Base-by-base conservation (phyloP, 2,113 vertebrate species). In the Ariopsis seemanni region DNA sequence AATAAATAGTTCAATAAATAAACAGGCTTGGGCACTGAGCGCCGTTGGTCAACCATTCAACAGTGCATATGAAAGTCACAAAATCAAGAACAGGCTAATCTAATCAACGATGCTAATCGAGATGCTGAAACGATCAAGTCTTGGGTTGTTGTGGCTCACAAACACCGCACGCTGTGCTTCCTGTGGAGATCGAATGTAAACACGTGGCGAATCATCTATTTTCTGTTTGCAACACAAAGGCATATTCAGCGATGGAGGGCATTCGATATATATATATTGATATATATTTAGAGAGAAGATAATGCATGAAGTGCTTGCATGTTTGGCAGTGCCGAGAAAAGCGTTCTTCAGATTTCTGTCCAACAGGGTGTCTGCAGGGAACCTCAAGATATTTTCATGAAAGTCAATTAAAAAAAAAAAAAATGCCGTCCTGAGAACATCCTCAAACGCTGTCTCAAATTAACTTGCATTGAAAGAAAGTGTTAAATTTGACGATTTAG, bases 171-270 rank as follows among this genome's bases (percentile, higher is more conserved):
- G 15, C 65, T 87, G 88, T 90, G 88, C 85, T 87, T 87, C 72
- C 83, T 50, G 82, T n/a, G 25, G 57, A 20, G 75, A 8, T 87
- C 30, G 57, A 78, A 50, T 82, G 77, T 82, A 67, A 69, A 85
- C 72, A 17, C 55, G 85, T 30, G 22, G 62, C 65, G 82, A 81
- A 71, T 69, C 79, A 85, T 69, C 86, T 85, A 78, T 60, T 85
- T 90, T 69, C 86, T 85, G 83, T 69, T 85, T 82, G 75, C 48
- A 77, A 71, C 71, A 85, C 82, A 75, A 90, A 91, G 86, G 81
- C 87, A 89, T 84, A 86, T 83, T 88, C 82, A 89, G 87, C 48
- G 34, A 74, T 82, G 81, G 88, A 87, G 85, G 55, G 77, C 78
- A 57, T 80, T 71, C 52, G 18, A 83, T 55, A 42, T n/a, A 85